Conservation (phyloP, 2,113 vertebrate genomes). For the Crotophaga sulcirostris region DNA sequence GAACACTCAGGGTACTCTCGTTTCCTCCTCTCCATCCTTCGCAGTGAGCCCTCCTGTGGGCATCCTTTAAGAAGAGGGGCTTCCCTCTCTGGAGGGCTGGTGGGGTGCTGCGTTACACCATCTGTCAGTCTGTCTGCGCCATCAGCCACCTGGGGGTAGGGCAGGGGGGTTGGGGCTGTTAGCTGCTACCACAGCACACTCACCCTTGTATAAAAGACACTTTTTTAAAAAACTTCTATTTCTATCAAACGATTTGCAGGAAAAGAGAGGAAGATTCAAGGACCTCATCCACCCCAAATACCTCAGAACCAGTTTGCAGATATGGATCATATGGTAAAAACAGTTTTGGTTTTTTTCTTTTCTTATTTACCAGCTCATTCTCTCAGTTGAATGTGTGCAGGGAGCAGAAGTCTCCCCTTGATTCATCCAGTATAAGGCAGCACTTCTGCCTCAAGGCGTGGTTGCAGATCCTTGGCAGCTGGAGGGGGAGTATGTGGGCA, state of each 20-base stretch:
- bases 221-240: not conserved
- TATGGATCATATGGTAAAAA: constrained; percentile 93
- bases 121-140: not conserved
- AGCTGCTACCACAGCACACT: not conserved
- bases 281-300: constrained; percentile 81
- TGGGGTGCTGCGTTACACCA: not conserved
- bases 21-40: not conserved
- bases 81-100: not conserved
- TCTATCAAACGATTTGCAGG: constrained; percentile 67
- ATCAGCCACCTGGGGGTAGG: not conserved
- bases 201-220: not conserved
- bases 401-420: not conserved
- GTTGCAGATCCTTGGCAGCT: not conserved
- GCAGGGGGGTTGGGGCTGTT: not conserved
- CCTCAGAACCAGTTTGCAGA: constrained; percentile 86
- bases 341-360: not conserved
- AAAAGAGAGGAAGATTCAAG: constrained; percentile 81
- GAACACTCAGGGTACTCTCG: not conserved
- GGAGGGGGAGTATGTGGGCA: not conserved
- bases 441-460: not conserved
- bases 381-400: not conserved
- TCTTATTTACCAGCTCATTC: not conserved
- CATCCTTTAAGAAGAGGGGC: not conserved
- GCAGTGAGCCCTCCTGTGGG: not conserved
- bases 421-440: not conserved